Evolutionary conservation across 2,888 invertebrate genomes (phyloP), one percentile per base, ranked within the genome.

Genomic region (Boloria euphrosyne): DNA sequence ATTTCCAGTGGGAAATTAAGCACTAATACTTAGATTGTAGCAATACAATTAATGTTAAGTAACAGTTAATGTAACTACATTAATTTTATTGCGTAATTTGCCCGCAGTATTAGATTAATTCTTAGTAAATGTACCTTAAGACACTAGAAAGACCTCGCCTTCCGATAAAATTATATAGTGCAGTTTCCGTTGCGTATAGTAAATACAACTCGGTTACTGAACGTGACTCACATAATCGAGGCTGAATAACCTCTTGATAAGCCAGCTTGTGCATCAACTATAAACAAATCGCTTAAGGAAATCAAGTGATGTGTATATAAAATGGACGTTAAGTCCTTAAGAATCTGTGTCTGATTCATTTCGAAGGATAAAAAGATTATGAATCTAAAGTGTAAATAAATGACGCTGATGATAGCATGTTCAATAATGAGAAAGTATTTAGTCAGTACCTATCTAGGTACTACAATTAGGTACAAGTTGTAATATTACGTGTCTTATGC

Each of bases 181-280:
- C 74, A 72, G 71, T 83, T 83, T 88, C 87, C 87, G 84, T 81
- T 80, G 80, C 74, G 75, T 76, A 80, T 80, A 75, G 78, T 81
- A 80, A 82, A 82, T 79, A 82, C 79, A 78, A 69, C 71, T 70
- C 76, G 78, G 55, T 79, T 80, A 76, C 75, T 76, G 77, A 75
- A 80, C 76, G 77, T 86, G 86, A 89, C 76, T 89, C 88, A 87
- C 70, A 67, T 71, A 70, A 64, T 73, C 74, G 70, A 67, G 67
- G 71, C 80, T 79, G 80, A 83, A 80, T 80, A 80, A 82, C 79
- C 77, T 81, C 77, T 76, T 76, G 75, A 78, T 77, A 72, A 66
- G 72, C 69, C 72, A 70, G 70, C 64, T 47, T 58, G 58, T 64
- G 58, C 64, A 64, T 64, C 64, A 47, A 64, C 58, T 58, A 64